Conservation (phyloP, 2,888 invertebrate species). For the Galeopsomyia nigrocyanea region DNA sequence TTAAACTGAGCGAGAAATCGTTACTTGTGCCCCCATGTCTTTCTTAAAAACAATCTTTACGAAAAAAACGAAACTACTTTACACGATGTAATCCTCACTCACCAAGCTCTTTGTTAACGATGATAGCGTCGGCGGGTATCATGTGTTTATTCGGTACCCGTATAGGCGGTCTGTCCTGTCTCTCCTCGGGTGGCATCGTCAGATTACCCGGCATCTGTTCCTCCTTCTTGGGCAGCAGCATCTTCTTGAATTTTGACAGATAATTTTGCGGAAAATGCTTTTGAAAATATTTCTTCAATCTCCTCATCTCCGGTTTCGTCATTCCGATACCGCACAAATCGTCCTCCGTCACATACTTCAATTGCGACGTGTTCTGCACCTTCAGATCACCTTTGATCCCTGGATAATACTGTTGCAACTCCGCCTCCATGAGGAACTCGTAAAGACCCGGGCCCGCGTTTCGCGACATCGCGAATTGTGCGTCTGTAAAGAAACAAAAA, state of each 20-base stretch:
- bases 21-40: no score
- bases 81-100: background rate
- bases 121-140: constrained; percentile 90
- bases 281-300: constrained; percentile 93
- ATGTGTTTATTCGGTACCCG: constrained; percentile 85
- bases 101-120: constrained; percentile 91
- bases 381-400: constrained; percentile 79
- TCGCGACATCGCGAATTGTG: constrained; percentile 65
- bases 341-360: constrained; percentile 95
- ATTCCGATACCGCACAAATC: constrained; percentile 93
- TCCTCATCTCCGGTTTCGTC: constrained; percentile 94
- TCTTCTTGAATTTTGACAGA: constrained; percentile 90
- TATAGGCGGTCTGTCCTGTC: constrained; percentile 67
- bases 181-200: constrained; percentile 65
- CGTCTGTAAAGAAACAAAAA: constrained; percentile 55
- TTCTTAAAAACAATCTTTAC: no score
- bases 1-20: no score
- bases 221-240: constrained; percentile 75
- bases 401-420: constrained; percentile 91
- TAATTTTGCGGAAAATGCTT: constrained; percentile 96
- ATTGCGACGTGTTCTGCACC: constrained; percentile 87
- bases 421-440: constrained; percentile 94
- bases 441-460: constrained; percentile 78
- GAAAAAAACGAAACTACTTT: no score
- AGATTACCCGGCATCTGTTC: constrained; percentile 63